phyloP scores from a whole-genome alignment of 2,888 invertebrate genomes.

The Ophraella communa region DNA sequence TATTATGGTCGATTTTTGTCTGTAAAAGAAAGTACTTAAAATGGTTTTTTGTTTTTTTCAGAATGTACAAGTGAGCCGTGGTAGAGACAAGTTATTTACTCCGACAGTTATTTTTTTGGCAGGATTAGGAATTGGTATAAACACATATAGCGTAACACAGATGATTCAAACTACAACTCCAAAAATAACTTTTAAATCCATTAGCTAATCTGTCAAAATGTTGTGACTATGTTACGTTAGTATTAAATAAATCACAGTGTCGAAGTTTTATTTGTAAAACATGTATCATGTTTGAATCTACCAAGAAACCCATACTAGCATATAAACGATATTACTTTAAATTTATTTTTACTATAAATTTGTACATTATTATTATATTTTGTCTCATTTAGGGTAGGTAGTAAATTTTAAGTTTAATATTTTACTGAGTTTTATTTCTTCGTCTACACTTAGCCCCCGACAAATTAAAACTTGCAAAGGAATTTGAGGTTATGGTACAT shows the following conservation, averaged over 20 bases:
- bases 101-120: slow-evolving; percentile 56
- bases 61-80: slow-evolving; percentile 24
- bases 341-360: neutral
- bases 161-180: slow-evolving; percentile 42
- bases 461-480: too few relatives aligned
- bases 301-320: neutral
- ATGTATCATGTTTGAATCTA: neutral
- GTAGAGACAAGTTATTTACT: slow-evolving; percentile 52
- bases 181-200: slow-evolving; percentile 24
- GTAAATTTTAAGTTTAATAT: neutral
- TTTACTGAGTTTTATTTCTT: neutral
- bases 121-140: slow-evolving; percentile 55
- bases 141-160: slow-evolving; percentile 57
- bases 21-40: too few relatives aligned
- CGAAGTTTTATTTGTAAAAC: neutral
- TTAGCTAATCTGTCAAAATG: slow-evolving; percentile 18
- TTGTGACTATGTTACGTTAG: slow-evolving; percentile 12
- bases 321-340: neutral
- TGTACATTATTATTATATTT: neutral
- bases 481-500: too few relatives aligned
- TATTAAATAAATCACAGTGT: neutral
- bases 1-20: too few relatives aligned
- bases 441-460: neutral
- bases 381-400: neutral
- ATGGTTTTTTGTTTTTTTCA: slow-evolving; percentile 21